Base-by-base conservation (phyloP, 1,140 invertebrate genomes). In the Venustaconcha ellipsiformis region DNA sequence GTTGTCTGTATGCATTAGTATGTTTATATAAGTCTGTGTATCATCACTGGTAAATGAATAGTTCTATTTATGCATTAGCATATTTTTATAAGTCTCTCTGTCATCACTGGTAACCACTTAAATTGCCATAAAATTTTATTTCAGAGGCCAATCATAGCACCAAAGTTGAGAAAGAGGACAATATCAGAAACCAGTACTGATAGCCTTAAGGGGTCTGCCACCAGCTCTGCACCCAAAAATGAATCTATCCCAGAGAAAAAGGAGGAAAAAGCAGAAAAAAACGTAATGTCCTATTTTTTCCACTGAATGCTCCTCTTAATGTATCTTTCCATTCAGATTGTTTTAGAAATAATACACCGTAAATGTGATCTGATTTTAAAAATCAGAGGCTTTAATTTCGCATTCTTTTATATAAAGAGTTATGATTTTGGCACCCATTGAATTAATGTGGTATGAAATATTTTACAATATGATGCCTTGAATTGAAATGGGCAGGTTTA, bases 141-240 rank as follows among this genome's bases (percentile, higher is more conserved):
- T 30, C 37, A 67, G 69, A 30, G 62, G 69, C 57, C 74, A 55
- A 82, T 82, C 57, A 78, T 82, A 18, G 71, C 81, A 55, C 81
- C 81, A 56, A 73, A 64, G 57, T 63, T 82, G 56, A 66, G 81
- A 18, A 75, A 78, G 26, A 72, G 81, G 59, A 82, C 81, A 3
- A 72, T 74, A 48, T 82, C 81, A 26, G 81, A 82, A 58, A 79
- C 67, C 69, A 82, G 81, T 70, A 75, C 63, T 20, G 78, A 76
- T 1, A 78, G 75, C 69, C 20, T n/a, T 18, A 18, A 14, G n/a
- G 65, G 26, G 73, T 69, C 48, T 37, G 59, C 17, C 67, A 69
- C 62, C 48, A 67, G n/a, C 37, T 58, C 26, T 26, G 67, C 48
- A 11, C 60, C 60, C 26, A 67, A 37, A 60, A 67, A 37, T 68